phyloP scores from a whole-genome alignment of 2,797 vertebrate species.

The Pseudocheirus occidentalis region DNA sequence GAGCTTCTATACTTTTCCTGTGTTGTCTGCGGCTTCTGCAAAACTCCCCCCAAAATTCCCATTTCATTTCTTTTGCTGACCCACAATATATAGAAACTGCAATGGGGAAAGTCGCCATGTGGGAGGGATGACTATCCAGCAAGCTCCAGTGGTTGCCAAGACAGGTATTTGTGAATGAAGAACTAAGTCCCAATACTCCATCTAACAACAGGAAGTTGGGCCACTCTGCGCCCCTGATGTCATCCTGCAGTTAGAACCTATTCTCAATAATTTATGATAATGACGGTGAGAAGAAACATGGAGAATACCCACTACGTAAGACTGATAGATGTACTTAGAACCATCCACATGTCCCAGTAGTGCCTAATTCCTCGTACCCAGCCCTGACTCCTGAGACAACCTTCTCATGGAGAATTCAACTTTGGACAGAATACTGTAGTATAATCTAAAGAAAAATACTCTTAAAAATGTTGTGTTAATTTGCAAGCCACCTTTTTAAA shows the following conservation, averaged over 20 bases:
- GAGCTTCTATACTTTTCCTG: no score
- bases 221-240: background rate
- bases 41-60: no score
- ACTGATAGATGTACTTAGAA: constrained; percentile 33
- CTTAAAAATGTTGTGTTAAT: constrained; percentile 14
- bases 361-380: constrained; percentile 8
- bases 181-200: constrained; percentile 10
- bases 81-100: no score
- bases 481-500: constrained; percentile 48
- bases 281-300: constrained; percentile 15
- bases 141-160: constrained; percentile 60
- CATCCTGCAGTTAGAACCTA: constrained; percentile 32
- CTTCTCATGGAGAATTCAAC: constrained; percentile 40
- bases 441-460: constrained; percentile 17
- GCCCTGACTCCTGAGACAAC: constrained; percentile 5
- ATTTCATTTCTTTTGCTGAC: no score
- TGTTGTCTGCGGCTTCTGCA: no score
- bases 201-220: no score
- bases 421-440: background rate
- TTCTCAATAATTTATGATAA: constrained; percentile 44
- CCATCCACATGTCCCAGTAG: background rate
- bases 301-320: constrained; percentile 32
- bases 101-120: no score
- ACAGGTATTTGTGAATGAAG: constrained; percentile 54
- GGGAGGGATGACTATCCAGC: background rate